Evolutionary conservation across 2,113 vertebrate species (phyloP).

Genomic region (Eolophus roseicapilla): DNA sequence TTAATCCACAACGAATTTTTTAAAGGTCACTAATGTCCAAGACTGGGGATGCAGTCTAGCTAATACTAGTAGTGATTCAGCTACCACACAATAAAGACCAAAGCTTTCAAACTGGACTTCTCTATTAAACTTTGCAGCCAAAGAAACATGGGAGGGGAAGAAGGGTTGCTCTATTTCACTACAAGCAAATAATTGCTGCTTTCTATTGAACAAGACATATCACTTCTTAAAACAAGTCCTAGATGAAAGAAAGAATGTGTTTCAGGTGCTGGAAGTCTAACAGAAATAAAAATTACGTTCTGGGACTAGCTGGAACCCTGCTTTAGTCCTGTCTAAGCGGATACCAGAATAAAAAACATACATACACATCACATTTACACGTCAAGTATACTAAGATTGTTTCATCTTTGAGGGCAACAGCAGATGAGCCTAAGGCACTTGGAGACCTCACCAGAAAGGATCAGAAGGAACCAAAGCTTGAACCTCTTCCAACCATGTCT

Average conservation of each 20-base stretch:
- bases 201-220: background rate
- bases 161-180: background rate
- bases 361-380: too few relatives aligned
- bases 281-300: background rate
- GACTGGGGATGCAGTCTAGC: background rate
- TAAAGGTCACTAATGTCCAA: background rate
- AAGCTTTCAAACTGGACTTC: background rate
- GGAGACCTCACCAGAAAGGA: background rate
- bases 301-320: background rate
- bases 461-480: background rate
- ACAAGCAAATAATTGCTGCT: background rate
- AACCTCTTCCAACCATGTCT: background rate
- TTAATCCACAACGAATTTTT: background rate
- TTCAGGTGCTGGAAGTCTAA: background rate
- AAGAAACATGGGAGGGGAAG: background rate
- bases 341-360: rapidly evolving
- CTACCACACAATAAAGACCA: background rate
- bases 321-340: background rate
- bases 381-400: background rate
- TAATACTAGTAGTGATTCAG: background rate
- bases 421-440: background rate
- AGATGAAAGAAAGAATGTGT: background rate
- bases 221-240: background rate
- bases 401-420: background rate
- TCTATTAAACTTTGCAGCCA: background rate